Evolutionary conservation across 2,888 invertebrate species (phyloP), one percentile per base, ranked within the genome.

Genomic region (Nomada lathburiana): DNA sequence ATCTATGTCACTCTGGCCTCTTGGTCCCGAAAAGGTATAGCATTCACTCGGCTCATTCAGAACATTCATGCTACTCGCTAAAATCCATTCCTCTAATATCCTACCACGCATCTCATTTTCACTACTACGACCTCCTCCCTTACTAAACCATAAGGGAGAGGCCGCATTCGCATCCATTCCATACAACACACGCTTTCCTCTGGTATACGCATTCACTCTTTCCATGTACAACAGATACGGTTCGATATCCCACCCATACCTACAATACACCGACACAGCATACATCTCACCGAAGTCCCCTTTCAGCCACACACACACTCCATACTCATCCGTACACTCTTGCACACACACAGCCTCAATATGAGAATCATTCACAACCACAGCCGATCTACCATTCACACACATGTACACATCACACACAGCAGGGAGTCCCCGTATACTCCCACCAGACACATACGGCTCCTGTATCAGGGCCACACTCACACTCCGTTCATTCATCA

Each of bases 101-200:
- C 44, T 16, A 1, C 65, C 75, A 5, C 62, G 53, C 55, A 44
- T 23, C 10, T 77, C 69, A 47, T 36, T 76, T 36, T 70, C 69
- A 16, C 57, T 57, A 16, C 64, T 44, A 2, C 70, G 29, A 0
- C 44, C 36, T 0, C 26, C 60, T 2, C 68, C 50, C 55, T 73
- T 73, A 16, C 73, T 73, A 4, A 9, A 76, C 88, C 89, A 89
- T 16, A 88, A 23, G 9, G 76, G 82, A 0, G 87, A 87, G 3
- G 82, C 67, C 0, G 88, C 88, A 70, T 89, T 88, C 13, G 87
- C 88, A 79, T 89, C 87, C 71, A 87, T 82, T 0, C 86, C 86
- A 2, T 86, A 10, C 2, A 90, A 2, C 1, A 86, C 20, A 0
- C 52, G 16, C 0, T 72, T 65, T 0, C 73, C 64, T 0, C 10